Conservation (phyloP, 2,797 vertebrate species). For the Babyrousa celebensis region DNA sequence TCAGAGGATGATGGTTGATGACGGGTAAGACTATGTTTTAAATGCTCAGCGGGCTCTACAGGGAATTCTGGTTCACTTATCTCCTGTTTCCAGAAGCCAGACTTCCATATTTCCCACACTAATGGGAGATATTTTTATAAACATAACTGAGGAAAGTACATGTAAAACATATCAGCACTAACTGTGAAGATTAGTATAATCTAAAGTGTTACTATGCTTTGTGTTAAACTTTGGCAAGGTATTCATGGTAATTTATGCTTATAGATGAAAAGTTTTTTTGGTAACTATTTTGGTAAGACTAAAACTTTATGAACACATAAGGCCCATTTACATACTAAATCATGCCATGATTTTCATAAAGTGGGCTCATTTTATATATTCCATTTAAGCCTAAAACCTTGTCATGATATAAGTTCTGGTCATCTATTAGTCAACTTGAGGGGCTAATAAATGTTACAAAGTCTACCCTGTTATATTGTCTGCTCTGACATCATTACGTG, state of each 20-base stretch:
- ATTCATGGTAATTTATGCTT: conserved; percentile 23
- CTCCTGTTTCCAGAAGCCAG: conserved; percentile 53
- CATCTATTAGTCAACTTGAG: neutral
- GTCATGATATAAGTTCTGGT: neutral
- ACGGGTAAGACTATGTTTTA: neutral
- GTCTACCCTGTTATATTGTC: neutral
- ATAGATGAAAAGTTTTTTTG: conserved; percentile 27
- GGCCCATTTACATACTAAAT: conserved; percentile 16
- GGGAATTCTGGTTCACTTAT: conserved; percentile 60
- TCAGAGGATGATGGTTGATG: neutral
- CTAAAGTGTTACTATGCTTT: conserved; percentile 20
- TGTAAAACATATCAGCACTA: neutral
- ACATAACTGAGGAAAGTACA: neutral
- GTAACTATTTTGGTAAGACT: conserved; percentile 35
- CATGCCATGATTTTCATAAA: conserved; percentile 57
- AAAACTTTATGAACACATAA: neutral
- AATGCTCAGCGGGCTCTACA: neutral
- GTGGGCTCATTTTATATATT: neutral
- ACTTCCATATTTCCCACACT: neutral
- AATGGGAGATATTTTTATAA: conserved; percentile 17
- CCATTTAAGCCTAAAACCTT: neutral
- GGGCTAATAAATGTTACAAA: neutral
- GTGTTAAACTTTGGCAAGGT: conserved; percentile 37
- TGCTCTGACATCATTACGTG: neutral
- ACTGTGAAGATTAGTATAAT: neutral